These are phyloP conservation scores for Neoaliturus tenellus DNA, from an alignment of 2,888 invertebrate genomes.

Conservation along the genomic window DNA sequence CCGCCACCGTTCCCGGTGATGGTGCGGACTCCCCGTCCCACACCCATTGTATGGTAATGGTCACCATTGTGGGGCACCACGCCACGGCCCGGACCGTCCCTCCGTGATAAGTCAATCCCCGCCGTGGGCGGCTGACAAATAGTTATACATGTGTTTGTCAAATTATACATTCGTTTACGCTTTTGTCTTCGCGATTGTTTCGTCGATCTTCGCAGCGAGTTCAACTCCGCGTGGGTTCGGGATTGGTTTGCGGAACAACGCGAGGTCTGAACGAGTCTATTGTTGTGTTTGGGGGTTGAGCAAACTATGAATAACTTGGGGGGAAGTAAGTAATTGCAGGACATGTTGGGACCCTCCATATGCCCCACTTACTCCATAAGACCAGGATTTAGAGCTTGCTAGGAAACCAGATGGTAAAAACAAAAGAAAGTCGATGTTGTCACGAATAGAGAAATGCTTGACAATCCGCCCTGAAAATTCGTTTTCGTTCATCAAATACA, in stretches of 20 bases:
- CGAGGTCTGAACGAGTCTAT: background rate
- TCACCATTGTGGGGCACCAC: background rate
- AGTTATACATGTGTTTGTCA: constrained; percentile 23
- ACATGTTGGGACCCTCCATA: no score
- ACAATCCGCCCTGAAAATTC: no score
- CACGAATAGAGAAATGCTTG: no score
- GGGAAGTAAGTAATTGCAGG: no score
- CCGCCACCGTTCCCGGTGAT: background rate
- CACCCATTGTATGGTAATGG: constrained; percentile 21
- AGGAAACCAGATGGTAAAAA: no score
- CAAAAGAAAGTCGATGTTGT: no score
- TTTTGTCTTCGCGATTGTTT: constrained; percentile 26
- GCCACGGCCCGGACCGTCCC: background rate
- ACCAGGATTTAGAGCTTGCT: no score
- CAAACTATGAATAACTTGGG: no score
- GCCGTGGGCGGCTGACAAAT: constrained; percentile 31
- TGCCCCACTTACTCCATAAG: no score
- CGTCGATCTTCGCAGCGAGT: background rate
- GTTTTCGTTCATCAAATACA: no score
- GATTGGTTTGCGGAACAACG: background rate
- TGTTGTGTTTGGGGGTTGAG: background rate
- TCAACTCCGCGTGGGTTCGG: background rate
- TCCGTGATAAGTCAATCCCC: constrained; percentile 21
- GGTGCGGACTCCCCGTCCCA: constrained; percentile 4
- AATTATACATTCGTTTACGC: constrained; percentile 33